Percentiles rank a stretch among this genome's conserved stretches.
Conservation (phyloP, 1,140 invertebrate species). For the Drosophila kepulauana region DNA sequence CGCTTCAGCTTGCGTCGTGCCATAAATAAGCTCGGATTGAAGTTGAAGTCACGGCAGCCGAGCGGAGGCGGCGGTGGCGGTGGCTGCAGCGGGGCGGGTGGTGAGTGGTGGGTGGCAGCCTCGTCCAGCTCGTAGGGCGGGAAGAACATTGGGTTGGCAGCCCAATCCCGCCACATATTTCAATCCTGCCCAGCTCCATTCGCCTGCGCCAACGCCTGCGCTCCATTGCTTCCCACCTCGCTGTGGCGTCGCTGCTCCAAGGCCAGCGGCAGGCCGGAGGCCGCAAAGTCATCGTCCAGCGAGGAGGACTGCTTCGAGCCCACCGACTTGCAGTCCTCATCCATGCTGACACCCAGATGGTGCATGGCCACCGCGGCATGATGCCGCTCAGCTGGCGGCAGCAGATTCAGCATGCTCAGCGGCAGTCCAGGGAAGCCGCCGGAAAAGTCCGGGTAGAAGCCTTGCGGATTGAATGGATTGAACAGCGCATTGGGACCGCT, state of each 20-base stretch:
- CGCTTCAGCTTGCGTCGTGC: constrained; percentile 76
- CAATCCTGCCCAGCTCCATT: constrained; percentile 88
- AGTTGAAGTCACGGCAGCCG: constrained; percentile 72
- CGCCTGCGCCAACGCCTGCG: constrained; percentile 85
- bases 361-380: constrained; percentile 85
- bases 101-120: constrained; percentile 26
- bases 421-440: constrained; percentile 91
- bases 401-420: constrained; percentile 92
- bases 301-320: constrained; percentile 88
- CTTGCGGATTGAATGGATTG: constrained; percentile 89
- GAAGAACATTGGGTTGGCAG: constrained; percentile 83
- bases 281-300: constrained; percentile 87
- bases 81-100: constrained; percentile 36
- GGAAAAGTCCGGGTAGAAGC: constrained; percentile 93
- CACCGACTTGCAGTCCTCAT: constrained; percentile 89
- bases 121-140: constrained; percentile 71
- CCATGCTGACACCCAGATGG: constrained; percentile 85
- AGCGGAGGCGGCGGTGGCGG: constrained; percentile 19
- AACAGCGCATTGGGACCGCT: constrained; percentile 88
- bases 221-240: constrained; percentile 56
- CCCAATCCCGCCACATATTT: constrained; percentile 85
- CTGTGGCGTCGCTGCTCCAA: constrained; percentile 84
- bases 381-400: constrained; percentile 91
- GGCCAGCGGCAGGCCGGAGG: constrained; percentile 81
- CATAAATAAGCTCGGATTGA: constrained; percentile 74